phyloP scores from a whole-genome alignment of 2,113 vertebrate genomes.

The Ciconia stormi region DNA sequence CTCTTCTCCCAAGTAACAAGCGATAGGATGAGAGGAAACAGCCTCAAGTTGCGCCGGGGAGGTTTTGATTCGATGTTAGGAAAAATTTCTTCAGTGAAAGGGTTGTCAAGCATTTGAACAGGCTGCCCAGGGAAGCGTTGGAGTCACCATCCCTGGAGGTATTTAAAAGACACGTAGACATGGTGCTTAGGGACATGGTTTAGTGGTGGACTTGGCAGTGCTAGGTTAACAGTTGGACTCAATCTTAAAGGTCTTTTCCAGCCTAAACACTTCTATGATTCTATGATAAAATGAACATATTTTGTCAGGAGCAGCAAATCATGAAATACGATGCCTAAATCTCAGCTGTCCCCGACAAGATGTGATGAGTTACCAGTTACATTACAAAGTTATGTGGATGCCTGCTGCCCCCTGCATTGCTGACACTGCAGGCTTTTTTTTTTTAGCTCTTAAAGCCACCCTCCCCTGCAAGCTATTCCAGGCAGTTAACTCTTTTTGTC shows the following conservation, averaged over 20 bases:
- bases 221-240: neutral
- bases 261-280: neutral
- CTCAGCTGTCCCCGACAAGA: neutral
- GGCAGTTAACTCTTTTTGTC: neutral
- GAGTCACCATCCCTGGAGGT: neutral
- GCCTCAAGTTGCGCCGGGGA: neutral
- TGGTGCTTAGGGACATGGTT: too few relatives aligned
- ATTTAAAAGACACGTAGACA: accelerated
- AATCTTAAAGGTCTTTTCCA: neutral
- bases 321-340: neutral
- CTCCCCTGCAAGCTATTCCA: neutral
- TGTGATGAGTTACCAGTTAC: neutral
- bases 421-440: neutral
- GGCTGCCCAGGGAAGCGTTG: neutral
- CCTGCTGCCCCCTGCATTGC: neutral
- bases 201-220: neutral
- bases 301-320: neutral
- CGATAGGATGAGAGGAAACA: accelerated
- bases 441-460: neutral
- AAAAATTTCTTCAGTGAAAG: neutral
- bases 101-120: neutral
- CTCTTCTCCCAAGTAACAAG: neutral
- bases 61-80: neutral
- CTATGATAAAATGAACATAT: neutral
- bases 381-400: neutral